Evolutionary conservation across 2,113 vertebrate species (phyloP), one percentile per base, ranked within the genome.

Genomic region (Rhea pennata): DNA sequence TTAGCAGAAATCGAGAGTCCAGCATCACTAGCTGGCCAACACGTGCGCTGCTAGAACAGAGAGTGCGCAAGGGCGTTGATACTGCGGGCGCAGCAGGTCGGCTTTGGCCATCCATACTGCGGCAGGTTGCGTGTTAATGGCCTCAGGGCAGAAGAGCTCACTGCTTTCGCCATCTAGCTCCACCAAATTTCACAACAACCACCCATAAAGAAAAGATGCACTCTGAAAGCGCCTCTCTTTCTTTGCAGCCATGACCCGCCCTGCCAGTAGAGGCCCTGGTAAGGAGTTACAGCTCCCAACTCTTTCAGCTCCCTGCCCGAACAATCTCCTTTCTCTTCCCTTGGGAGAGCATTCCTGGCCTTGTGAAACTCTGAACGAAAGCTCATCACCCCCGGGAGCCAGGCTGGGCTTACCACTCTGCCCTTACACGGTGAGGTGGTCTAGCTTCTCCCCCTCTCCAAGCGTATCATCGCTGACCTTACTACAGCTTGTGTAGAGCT

Each of bases 81-180:
- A 48, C 46, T 19, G 46, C 46, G 17, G 46, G 20, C 2, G 1
- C 56, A 16, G 81, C 58, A 44, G 48, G 13, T 31, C 58, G 54
- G 71, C 59, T 56, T 39, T 1, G 16, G 62, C 50, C 59, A 46
- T 3, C 72, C 27, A 15, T 9, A 33, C 42, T 50, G 26, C 36
- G 4, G 15, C 3, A 1, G 24, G n/a, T 53, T 40, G 54, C 1
- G 2, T 13, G 12, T 23, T 26, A 7, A 42, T 0, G 14, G 64
- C 17, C 27, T 54, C 70, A 7, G 22, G 53, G 21, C 51, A 36
- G 12, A 36, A 4, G n/a, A 19, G 39, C 48, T 44, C 31, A 2
- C 56, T 36, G 36, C 36, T 58, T 58, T 36, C 4, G 11, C 31
- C 7, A 17, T 2, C 9, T 23, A 24, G 36, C 48, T 46, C 33